Evolutionary conservation across 1,140 invertebrate species (phyloP).

Genomic region (Heterodera carotae): DNA sequence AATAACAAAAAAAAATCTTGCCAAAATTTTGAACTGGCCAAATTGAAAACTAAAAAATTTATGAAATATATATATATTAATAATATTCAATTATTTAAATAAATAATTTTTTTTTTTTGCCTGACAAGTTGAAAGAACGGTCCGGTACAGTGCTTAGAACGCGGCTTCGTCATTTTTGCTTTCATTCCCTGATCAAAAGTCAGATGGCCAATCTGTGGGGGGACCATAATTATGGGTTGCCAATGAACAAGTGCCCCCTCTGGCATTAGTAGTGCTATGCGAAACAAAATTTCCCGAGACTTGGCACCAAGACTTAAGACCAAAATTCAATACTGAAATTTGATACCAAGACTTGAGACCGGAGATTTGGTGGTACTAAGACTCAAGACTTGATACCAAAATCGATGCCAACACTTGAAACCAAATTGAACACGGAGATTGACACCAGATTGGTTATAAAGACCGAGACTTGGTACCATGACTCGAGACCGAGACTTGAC

Average conservation of each 20-base stretch:
- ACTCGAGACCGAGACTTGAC: too few species aligned
- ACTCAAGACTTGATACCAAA: too few species aligned
- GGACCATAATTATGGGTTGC: constrained; percentile 13
- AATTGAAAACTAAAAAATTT: constrained; percentile 57
- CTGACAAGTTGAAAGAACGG: constrained; percentile 64
- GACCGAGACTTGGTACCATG: too few species aligned
- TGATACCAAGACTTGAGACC: too few species aligned
- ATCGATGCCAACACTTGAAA: too few species aligned
- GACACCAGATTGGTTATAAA: too few species aligned
- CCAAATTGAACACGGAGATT: too few species aligned
- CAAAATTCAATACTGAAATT: too few species aligned
- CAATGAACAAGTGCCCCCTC: constrained; percentile 21
- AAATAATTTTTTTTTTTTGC: neutral
- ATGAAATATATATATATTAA: neutral
- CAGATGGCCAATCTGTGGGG: constrained; percentile 56
- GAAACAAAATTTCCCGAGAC: neutral
- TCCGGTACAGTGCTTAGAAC: constrained; percentile 56
- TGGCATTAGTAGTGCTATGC: neutral
- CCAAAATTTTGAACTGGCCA: constrained; percentile 60
- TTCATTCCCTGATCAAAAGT: constrained; percentile 63
- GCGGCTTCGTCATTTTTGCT: constrained; percentile 59
- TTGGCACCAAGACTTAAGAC: too few species aligned
- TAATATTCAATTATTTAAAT: neutral
- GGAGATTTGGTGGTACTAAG: too few species aligned
- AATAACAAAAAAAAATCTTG: neutral